Base-by-base conservation (phyloP, 2,888 invertebrate species). In the Drosophila cracens region DNA sequence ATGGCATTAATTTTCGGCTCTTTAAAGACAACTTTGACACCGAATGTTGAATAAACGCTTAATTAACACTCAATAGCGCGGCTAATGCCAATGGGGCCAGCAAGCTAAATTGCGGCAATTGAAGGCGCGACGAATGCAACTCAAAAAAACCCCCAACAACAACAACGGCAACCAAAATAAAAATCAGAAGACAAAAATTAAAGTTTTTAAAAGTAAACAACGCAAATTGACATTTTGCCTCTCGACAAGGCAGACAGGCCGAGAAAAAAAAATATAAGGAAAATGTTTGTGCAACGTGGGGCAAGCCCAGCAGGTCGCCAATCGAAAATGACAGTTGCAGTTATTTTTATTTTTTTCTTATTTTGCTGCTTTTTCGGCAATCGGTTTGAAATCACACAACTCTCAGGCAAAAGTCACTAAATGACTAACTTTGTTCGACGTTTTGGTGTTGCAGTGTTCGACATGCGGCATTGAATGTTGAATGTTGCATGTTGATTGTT, bases 321-420 rank as follows among this genome's bases (percentile, higher is more conserved):
- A 83, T 87, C 79, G 79, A 85, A 90, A 92, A 87, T 90, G 89
- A 91, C 90, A 91, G 89, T 86, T 90, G 90, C 85, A 89, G 90
- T 82, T 87, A 80, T 87, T 84, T 70, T 70, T 29, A 60, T 59
- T 34, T 64, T 49, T 66, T 63, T 36, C 43, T 60, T 60, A 46
- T 66, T 53, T 64, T 64, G 52, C 66, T 65, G 33, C 31, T 60
- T 63, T 60, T 57, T 68, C 27, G 82, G 60, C 75, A 72, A 74
- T 85, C 77, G 73, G 65, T 59, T 70, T 66, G 29, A 70, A 71
- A 76, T 76, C 71, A 70, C 34, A 34, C 56, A 70, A 66, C 57
- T 64, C 70, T 56, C 65, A 54, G 76, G 74, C 82, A 77, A 79
- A 79, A 87, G 83, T 69, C 79, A 64, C 75, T 85, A 76, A 81